Conservation (phyloP, 1,140 invertebrate species). For the Apis mellifera region Amel_HAv3.1 CM009939.2:6092501-6093000, state of each 20-base stretch:
- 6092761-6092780: slow-evolving; percentile 91
- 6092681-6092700: too few species aligned
- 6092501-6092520: slow-evolving; percentile 96
- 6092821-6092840: slow-evolving; percentile 93
- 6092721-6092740: neutral
- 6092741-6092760: slow-evolving; percentile 47
- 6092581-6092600: neutral
- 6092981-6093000: neutral
- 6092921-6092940: slow-evolving; percentile 94
- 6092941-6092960: slow-evolving; percentile 80
- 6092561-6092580: too few species aligned
- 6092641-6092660: neutral
- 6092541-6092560: slow-evolving; percentile 9
- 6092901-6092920: slow-evolving; percentile 97
- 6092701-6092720: neutral
- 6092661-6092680: neutral
- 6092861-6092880: slow-evolving; percentile 94
- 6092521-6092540: slow-evolving; percentile 93
- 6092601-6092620: neutral
- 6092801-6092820: slow-evolving; percentile 90
- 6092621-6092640: neutral
- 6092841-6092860: slow-evolving; percentile 95
- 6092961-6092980: slow-evolving; percentile 4
- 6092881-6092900: slow-evolving; percentile 92
- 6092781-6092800: slow-evolving; percentile 94